A percentile compares a stretch with the other conserved stretches of the same genome.
Conservation (phyloP, 92 coral and sea anemone species). For the Porites divaricata region DNA sequence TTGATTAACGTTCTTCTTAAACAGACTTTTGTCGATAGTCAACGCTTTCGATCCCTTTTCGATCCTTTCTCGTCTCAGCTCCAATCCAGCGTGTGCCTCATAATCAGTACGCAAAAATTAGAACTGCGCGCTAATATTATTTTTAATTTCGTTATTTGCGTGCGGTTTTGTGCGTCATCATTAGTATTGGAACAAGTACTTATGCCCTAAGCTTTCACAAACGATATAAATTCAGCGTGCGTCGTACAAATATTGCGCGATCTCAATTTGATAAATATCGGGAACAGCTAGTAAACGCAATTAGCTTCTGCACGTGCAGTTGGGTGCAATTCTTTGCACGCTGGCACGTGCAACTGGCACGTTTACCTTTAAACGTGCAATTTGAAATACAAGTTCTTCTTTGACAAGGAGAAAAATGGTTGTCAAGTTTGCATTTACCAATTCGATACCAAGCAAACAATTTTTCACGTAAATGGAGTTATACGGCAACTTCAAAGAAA, state of each 20-base stretch:
- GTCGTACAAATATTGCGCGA: background rate
- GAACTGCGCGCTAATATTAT: background rate
- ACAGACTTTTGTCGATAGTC: too few relatives aligned
- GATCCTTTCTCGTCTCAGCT: too few relatives aligned
- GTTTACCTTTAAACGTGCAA: background rate
- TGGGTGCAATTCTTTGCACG: background rate
- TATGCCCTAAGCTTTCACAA: background rate
- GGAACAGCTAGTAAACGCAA: background rate
- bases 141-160: constrained; percentile 10
- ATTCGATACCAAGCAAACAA: too few relatives aligned
- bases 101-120: background rate
- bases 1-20: too few relatives aligned
- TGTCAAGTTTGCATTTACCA: too few relatives aligned
- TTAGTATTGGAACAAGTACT: constrained; percentile 1
- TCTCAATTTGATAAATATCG: background rate
- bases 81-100: too few relatives aligned
- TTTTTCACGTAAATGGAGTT: too few relatives aligned
- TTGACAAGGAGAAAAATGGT: too few relatives aligned
- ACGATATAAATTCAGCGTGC: background rate
- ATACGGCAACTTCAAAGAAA: too few relatives aligned
- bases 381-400: too few relatives aligned
- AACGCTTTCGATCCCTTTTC: too few relatives aligned
- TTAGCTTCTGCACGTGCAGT: background rate
- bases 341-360: background rate
- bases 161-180: constrained; percentile 9